Conservation (phyloP, 37 sponge, comb jelly and placozoan genomes). For the Crambe crambe region DNA sequence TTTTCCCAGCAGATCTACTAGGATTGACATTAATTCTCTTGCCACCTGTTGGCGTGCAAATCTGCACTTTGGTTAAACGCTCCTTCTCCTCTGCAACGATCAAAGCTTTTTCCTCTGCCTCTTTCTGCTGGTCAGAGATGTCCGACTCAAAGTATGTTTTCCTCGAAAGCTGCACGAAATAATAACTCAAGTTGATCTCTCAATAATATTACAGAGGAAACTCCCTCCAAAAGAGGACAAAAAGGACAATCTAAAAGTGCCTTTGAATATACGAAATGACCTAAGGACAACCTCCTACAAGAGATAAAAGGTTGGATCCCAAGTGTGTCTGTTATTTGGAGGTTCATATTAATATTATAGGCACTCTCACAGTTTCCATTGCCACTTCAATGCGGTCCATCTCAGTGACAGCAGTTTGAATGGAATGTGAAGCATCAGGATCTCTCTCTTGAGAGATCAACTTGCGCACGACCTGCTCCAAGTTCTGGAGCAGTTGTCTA, state of each 20-base stretch:
- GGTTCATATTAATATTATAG: no score
- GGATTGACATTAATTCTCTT: no score
- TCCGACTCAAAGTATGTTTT: constrained; percentile 80
- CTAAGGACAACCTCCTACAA: no score
- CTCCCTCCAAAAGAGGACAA: no score
- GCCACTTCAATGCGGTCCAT: constrained; percentile 74
- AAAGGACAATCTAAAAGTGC: no score
- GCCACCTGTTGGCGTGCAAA: not conserved
- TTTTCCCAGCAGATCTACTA: not conserved
- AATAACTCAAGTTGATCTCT: not conserved
- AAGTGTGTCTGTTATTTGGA: no score
- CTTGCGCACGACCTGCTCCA: constrained; percentile 55
- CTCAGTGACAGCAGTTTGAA: constrained; percentile 51
- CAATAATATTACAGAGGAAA: constrained; percentile 19
- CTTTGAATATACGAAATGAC: no score
- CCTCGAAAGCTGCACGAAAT: not conserved
- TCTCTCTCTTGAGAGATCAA: constrained; percentile 69
- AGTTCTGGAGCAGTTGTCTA: constrained; percentile 36
- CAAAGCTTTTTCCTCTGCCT: constrained; percentile 62
- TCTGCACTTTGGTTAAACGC: not conserved
- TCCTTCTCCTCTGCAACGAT: constrained; percentile 37
- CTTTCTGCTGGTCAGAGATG: constrained; percentile 61
- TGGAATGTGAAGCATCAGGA: constrained; percentile 40
- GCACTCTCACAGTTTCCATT: constrained; percentile 72
- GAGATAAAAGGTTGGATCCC: no score